Conservation (phyloP, 2,797 vertebrate species). For the Microchirus variegatus region DNA sequence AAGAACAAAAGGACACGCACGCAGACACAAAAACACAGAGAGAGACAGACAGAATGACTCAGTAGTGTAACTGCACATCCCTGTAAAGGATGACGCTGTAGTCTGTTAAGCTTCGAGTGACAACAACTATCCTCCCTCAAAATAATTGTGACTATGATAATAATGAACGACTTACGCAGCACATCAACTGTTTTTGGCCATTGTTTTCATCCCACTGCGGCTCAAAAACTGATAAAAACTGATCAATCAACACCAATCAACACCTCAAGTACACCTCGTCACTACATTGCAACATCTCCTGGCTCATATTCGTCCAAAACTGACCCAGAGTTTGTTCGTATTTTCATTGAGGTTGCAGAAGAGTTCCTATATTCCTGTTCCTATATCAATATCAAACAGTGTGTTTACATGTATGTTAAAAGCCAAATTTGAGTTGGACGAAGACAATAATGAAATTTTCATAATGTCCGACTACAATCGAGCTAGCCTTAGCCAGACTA, state of each 20-base stretch:
- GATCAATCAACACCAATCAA: conserved; percentile 27
- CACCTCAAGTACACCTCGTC: conserved; percentile 14
- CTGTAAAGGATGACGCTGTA: conserved; percentile 3
- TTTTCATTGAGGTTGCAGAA: too few species aligned
- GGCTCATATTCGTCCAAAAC: neutral
- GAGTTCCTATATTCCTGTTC: too few species aligned
- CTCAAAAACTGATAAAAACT: conserved; percentile 19
- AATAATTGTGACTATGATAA: conserved; percentile 9
- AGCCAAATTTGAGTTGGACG: too few species aligned
- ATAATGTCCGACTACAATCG: too few species aligned
- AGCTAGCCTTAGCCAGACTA: too few species aligned
- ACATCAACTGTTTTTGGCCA: neutral
- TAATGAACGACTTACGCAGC: conserved; percentile 6
- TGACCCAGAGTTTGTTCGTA: too few species aligned
- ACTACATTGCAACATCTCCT: neutral
- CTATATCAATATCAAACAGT: too few species aligned
- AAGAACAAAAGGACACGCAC: conserved; percentile 16
- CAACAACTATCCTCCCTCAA: conserved; percentile 19
- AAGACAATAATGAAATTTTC: too few species aligned
- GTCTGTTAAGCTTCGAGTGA: conserved; percentile 13
- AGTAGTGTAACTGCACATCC: conserved; percentile 1
- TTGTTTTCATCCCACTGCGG: conserved; percentile 29
- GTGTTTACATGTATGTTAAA: too few species aligned
- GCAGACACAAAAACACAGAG: conserved; percentile 6
- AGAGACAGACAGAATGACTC: neutral